A percentile compares a stretch with the other conserved stretches of the same genome.
These are phyloP conservation scores for Cebus imitator DNA, from an alignment of 2,113 vertebrate genomes.

Conservation along the genomic window DNA sequence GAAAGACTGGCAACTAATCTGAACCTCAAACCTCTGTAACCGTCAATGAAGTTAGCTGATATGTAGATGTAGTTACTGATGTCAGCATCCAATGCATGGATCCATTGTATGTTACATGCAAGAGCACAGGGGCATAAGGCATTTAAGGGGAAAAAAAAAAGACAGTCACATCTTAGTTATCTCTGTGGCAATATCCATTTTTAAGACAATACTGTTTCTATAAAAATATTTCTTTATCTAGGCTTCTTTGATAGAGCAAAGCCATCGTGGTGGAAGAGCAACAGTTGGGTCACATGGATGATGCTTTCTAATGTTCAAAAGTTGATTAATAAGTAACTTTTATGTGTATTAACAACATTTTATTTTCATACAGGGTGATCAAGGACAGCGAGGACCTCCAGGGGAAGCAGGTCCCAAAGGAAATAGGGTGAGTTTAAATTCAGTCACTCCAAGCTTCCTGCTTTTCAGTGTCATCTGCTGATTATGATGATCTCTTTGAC, in stretches of 20 bases:
- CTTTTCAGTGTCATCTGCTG: neutral
- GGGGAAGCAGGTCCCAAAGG: constrained; percentile 94
- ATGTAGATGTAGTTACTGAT: neutral
- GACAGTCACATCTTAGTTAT: neutral
- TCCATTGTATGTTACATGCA: neutral
- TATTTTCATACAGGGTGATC: constrained; percentile 88
- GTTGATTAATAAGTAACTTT: neutral
- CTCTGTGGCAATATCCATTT: neutral
- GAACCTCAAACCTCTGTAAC: neutral
- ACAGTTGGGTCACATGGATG: neutral
- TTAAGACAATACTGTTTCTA: constrained; percentile 15
- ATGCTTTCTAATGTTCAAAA: constrained; percentile 6
- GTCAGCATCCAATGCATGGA: neutral
- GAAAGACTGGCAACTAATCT: neutral
- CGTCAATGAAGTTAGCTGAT: neutral
- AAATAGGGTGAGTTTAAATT: constrained; percentile 86
- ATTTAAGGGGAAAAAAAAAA: neutral
- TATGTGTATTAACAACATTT: neutral
- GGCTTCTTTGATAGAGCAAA: neutral
- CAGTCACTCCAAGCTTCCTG: rapidly evolving
- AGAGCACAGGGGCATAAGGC: neutral
- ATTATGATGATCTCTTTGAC: neutral
- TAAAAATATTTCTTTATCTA: neutral
- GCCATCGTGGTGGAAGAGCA: neutral
- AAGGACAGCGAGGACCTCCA: constrained; percentile 91